Evolutionary conservation across 2,113 vertebrate species (phyloP).

Genomic region (Bos indicus): DNA sequence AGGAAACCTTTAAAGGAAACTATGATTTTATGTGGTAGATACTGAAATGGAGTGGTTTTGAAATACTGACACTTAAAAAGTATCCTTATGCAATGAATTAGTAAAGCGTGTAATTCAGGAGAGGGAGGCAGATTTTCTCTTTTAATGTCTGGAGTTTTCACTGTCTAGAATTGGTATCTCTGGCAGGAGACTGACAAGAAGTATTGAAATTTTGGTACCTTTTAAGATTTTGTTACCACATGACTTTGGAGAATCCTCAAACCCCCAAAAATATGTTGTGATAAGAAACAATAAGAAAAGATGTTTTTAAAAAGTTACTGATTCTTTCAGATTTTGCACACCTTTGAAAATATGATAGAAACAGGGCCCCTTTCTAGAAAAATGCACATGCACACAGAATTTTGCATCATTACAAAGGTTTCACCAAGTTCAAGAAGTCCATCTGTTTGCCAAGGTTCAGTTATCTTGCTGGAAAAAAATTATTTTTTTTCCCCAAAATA

Average conservation of each 20-base stretch:
- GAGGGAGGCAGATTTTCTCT: background rate
- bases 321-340: background rate
- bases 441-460: background rate
- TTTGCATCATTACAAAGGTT: background rate
- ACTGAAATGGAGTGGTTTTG: slow-evolving; percentile 28
- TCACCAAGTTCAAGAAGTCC: background rate
- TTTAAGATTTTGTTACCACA: background rate
- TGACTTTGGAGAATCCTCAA: background rate
- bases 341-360: background rate
- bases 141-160: background rate
- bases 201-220: background rate
- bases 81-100: background rate
- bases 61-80: slow-evolving; percentile 47
- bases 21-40: slow-evolving; percentile 17
- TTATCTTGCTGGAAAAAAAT: background rate
- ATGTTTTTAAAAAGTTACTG: background rate
- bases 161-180: background rate
- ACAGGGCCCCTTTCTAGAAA: background rate
- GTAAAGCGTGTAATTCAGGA: background rate
- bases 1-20: slow-evolving; percentile 54
- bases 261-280: background rate
- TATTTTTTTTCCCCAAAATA: background rate
- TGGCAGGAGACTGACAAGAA: background rate
- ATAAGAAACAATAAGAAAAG: background rate
- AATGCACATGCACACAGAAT: rapidly evolving